Base-by-base conservation (phyloP, 37 sponge, comb jelly and placozoan species). In the Eunapius fragilis region DNA sequence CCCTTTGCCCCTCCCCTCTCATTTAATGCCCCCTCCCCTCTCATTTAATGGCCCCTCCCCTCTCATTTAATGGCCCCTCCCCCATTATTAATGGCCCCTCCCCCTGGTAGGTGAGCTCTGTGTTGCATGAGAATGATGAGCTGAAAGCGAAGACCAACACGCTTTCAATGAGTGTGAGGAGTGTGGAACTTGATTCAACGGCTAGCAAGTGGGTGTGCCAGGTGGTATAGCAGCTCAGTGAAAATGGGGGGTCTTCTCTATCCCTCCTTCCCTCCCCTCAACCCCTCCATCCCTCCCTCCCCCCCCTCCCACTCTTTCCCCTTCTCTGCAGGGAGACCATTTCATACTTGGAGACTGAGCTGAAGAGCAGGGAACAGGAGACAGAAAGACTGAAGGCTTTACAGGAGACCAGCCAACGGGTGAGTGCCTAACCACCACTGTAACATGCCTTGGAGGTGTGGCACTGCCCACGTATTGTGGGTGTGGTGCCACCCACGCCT, bases 311-410 rank as follows among this genome's bases (percentile, higher is more conserved):
- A 6, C 11, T 13, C 26, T 31, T 31, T 26, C 1, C 19, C 10
- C 28, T 33, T 2, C 6, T 73, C 31, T 37, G 31, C 71, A 85
- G 95, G 34, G 92, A 94, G 87, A 94, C 95, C 31, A 94, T 94
- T 37, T 67, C 88, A 30, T 34, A 88, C 41, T 82, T 94, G 31
- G 95, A 91, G 23, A 74, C 89, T 33, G 86, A 91, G 34, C 68
- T 67, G 32, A 94, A 88, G 84, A 76, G 85, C 41, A 82, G 83
- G 9, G 89, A 88, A 45, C 30, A 82, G 68, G 35, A 31, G 12
- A 37, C 89, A 2, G 37, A 38, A 13, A 32, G 78, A 48, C 11
- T 88, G 13, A 35, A 70, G 37, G 75, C 81, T 2, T 69, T 91
- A 49, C 71, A 86, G 78, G 34, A 88, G 82, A 79, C 80, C 17